Base-by-base conservation (phyloP, 2,113 vertebrate species). In the Cynopterus brachyotis region DNA sequence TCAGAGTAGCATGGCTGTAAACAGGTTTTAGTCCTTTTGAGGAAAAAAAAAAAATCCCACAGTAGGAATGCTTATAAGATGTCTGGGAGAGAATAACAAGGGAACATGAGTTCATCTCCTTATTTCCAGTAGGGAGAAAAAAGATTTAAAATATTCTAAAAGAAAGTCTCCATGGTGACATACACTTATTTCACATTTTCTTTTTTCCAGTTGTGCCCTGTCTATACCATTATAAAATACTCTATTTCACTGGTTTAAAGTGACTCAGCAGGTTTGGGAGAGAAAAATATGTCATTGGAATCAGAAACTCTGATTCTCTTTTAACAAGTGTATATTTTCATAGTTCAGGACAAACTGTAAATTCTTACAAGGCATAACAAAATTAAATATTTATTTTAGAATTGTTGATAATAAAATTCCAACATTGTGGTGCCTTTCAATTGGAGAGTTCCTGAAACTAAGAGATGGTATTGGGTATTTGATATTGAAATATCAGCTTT, bases 231-330 rank as follows among this genome's bases (percentile, higher is more conserved):
- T 84, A 59, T 60, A 22, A 95, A 90, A 35, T 76, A 50, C 13
- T 59, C 6, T 35, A 73, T 64, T 82, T 92, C 26, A 6, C 42
- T 86, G n/a, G 17, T 59, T 86, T 92, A 59, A 80, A 64, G 32
- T 64, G 76, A 84, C 42, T 64, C 24, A 64, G 55, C n/a, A 50
- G 17, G 37, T 12, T 79, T 75, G 45, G 55, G 24, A 88, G 50
- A 75, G 3, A 83, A 9, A 83, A 90, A 40, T 20, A 62, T 24
- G 3, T 60, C 30, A 22, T n/a, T 59, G 35, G 32, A 72, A 76
- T 32, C 26, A 67, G n/a, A n/a, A 89, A 81, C 40, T 89, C 35
- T 50, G 69, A 28, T n/a, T 94, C 94, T 92, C 73, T 57, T 95
- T 94, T 82, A 90, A 82, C 12, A 89, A 90, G 35, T 37, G 62